Percentiles rank a stretch among this genome's conserved stretches.
These are phyloP conservation scores for Notothenia rossii DNA, from an alignment of 2,113 vertebrate genomes.

Conservation along the genomic window DNA sequence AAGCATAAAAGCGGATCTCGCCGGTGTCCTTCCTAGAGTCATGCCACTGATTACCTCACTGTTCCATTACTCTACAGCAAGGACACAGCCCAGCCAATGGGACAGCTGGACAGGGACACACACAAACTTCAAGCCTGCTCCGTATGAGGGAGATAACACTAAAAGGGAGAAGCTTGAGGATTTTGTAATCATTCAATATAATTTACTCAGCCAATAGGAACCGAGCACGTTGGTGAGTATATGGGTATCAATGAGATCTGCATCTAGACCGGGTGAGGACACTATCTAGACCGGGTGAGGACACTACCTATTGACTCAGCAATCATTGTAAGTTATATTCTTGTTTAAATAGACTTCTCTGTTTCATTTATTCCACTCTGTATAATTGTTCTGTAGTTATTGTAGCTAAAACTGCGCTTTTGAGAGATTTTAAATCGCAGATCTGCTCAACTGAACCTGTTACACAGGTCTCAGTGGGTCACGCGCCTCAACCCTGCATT, in stretches of 20 bases:
- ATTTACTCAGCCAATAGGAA: conserved; percentile 46
- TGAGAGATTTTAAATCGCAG: too few species aligned
- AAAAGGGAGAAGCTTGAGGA: conserved; percentile 27
- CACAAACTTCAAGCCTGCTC: conserved; percentile 37
- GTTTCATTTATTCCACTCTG: too few species aligned
- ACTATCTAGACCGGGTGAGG: too few species aligned
- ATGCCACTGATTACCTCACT: conserved; percentile 36
- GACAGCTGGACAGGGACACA: conserved; percentile 52
- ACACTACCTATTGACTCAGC: too few species aligned
- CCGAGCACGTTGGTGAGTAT: not conserved
- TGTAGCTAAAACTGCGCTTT: too few species aligned
- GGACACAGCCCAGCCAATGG: conserved; percentile 45
- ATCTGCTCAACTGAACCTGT: too few species aligned
- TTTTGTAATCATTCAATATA: conserved; percentile 47
- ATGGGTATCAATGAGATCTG: conserved; percentile 31
- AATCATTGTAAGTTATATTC: too few species aligned
- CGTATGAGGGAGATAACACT: conserved; percentile 34
- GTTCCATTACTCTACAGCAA: conserved; percentile 21
- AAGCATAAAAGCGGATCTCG: conserved; percentile 82
- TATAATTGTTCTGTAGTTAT: too few species aligned
- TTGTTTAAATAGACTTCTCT: too few species aligned
- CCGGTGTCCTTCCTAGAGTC: conserved; percentile 64
- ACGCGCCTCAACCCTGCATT: too few species aligned
- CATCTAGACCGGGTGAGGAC: too few species aligned
- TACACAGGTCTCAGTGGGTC: too few species aligned